Conservation (phyloP, 2,888 invertebrate species). For the Emmelina monodactyla region DNA sequence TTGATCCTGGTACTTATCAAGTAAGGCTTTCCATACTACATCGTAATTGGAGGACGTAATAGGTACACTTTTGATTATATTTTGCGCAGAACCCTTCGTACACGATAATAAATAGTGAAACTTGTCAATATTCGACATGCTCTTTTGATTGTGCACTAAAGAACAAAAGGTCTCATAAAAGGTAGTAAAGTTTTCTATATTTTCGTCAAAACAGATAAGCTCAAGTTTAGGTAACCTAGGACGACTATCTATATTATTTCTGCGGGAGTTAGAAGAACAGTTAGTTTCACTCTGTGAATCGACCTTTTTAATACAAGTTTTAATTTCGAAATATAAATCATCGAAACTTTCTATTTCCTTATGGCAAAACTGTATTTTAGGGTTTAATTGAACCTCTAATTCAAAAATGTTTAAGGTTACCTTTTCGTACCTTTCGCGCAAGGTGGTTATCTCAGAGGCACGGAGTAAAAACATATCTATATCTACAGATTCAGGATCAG, state of each 20-base stretch:
- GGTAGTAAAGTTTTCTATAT: conserved; percentile 4
- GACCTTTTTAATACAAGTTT: no score
- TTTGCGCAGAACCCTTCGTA: conserved; percentile 3
- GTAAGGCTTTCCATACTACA: conserved; percentile 3
- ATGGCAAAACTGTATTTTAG: no score
- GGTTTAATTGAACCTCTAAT: no score
- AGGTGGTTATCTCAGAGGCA: no score
- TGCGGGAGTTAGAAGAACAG: no score
- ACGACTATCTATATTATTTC: not conserved
- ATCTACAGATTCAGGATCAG: no score
- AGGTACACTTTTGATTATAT: conserved; percentile 3
- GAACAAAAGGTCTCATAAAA: conserved; percentile 4
- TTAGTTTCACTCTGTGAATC: no score
- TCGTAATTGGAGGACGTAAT: conserved; percentile 5
- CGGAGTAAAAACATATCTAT: no score
- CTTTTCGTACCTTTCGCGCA: no score
- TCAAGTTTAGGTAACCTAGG: conserved; percentile 3
- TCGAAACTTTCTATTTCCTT: no score
- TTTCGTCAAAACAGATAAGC: conserved; percentile 2
- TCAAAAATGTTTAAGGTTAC: no score
- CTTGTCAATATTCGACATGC: conserved; percentile 4
- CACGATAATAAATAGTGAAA: conserved; percentile 6
- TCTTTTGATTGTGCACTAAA: conserved; percentile 2
- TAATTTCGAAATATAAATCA: no score
- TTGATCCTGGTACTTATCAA: conserved; percentile 5